phyloP scores from a whole-genome alignment of 2,888 invertebrate species.

The Adineta ricciae region DNA sequence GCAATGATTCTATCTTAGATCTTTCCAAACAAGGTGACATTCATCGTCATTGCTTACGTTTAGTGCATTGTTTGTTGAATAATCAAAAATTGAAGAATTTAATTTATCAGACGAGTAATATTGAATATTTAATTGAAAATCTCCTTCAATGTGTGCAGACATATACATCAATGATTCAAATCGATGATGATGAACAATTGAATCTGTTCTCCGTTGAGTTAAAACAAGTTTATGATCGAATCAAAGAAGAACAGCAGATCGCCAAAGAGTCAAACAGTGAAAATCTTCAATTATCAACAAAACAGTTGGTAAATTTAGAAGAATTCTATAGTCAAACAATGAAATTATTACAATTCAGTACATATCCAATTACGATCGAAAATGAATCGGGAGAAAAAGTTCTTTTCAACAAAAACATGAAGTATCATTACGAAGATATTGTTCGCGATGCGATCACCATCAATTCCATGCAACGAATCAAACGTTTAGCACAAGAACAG shows the following conservation, averaged over 20 bases:
- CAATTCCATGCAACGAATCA: conserved; percentile 71
- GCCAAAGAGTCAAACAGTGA: neutral
- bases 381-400: conserved; percentile 57
- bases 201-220: neutral
- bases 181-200: conserved; percentile 22
- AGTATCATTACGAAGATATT: conserved; percentile 68
- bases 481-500: conserved; percentile 83
- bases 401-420: conserved; percentile 69
- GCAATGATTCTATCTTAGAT: conserved; percentile 88
- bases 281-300: neutral
- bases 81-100: neutral
- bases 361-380: conserved; percentile 80
- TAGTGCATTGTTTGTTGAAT: neutral
- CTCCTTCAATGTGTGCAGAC: neutral
- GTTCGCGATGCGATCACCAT: conserved; percentile 75
- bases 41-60: neutral
- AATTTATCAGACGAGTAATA: conserved; percentile 3
- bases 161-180: neutral
- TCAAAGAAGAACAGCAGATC: neutral
- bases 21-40: conserved; percentile 69
- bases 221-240: conserved; percentile 17
- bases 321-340: conserved; percentile 33
- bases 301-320: neutral
- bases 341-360: conserved; percentile 63
- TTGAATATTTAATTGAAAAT: conserved; percentile 9